phyloP scores from a whole-genome alignment of 2,113 vertebrate genomes.

The Steatornis caripensis region DNA sequence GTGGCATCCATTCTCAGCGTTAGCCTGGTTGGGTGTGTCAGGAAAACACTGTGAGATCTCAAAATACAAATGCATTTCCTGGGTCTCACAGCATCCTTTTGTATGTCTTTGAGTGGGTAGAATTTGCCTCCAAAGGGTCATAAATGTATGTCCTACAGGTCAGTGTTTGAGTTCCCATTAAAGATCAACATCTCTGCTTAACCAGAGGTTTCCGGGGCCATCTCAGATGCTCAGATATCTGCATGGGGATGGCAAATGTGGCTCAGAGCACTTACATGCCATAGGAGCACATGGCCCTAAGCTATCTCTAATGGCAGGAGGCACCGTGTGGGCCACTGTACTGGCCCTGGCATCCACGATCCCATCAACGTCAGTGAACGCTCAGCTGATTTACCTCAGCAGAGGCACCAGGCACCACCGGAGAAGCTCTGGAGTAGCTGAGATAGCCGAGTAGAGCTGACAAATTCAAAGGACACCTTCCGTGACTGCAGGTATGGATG shows the following conservation, averaged over 20 bases:
- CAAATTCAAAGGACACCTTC: neutral
- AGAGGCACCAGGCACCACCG: neutral
- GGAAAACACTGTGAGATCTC: neutral
- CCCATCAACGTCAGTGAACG: neutral
- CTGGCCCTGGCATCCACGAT: too few species aligned
- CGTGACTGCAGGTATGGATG: neutral
- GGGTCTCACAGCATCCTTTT: neutral
- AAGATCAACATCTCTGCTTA: neutral
- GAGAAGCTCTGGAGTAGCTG: neutral
- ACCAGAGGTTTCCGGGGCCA: neutral
- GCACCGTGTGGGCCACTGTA: neutral
- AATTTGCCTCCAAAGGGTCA: neutral
- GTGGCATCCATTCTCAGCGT: neutral
- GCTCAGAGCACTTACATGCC: neutral
- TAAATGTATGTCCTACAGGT: too few species aligned
- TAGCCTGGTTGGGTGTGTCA: neutral
- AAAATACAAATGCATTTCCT: neutral
- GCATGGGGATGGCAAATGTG: neutral
- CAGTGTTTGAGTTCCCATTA: neutral
- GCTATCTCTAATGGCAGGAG: neutral
- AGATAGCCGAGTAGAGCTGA: neutral
- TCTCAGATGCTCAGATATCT: neutral
- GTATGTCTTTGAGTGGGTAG: too few species aligned
- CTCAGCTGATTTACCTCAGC: neutral
- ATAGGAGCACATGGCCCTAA: neutral